Evolutionary conservation across 2,888 invertebrate species (phyloP).

Genomic region (Drosophila trichaetosa): DNA sequence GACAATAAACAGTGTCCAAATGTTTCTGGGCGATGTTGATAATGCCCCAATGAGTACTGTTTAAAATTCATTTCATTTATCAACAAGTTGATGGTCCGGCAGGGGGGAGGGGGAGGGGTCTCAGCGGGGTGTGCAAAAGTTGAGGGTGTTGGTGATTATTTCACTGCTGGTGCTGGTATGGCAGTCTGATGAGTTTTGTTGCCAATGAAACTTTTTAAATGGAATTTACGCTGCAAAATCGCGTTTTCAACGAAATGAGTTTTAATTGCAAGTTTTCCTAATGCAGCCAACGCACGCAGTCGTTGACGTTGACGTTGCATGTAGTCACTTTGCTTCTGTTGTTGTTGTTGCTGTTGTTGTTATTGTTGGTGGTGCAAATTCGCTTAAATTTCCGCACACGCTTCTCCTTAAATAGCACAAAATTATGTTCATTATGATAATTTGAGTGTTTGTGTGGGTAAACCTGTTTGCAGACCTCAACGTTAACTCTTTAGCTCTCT

Average conservation of each 20-base stretch:
- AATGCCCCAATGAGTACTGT: slow-evolving; percentile 69
- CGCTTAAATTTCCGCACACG: slow-evolving; percentile 61
- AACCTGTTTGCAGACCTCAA: slow-evolving; percentile 11
- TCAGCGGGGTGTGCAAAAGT: neutral
- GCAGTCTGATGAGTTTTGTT: slow-evolving; percentile 59
- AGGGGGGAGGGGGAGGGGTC: neutral
- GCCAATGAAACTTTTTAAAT: slow-evolving; percentile 68
- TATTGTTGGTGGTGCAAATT: slow-evolving; percentile 33
- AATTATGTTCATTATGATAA: slow-evolving; percentile 80
- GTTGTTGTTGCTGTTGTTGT: slow-evolving; percentile 14
- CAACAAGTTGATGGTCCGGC: slow-evolving; percentile 50
- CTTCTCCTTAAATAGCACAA: slow-evolving; percentile 63
- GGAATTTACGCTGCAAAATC: slow-evolving; percentile 75
- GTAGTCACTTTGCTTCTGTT: slow-evolving; percentile 31
- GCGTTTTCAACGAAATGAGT: slow-evolving; percentile 79
- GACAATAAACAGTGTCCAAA: slow-evolving; percentile 13
- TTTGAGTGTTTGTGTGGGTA: slow-evolving; percentile 38
- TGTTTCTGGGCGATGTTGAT: slow-evolving; percentile 37
- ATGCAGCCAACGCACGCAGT: slow-evolving; percentile 69
- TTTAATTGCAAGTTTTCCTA: slow-evolving; percentile 80
- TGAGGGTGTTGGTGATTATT: slow-evolving; percentile 6
- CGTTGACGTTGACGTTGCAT: slow-evolving; percentile 39
- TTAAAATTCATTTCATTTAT: slow-evolving; percentile 80
- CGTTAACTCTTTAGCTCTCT: slow-evolving; percentile 41
- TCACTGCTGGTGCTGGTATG: slow-evolving; percentile 13